A percentile compares a stretch with the other conserved stretches of the same genome.
These are phyloP conservation scores for Deladenus siricidicola DNA, from an alignment of 2,888 invertebrate genomes.

Conservation along the genomic window DNA sequence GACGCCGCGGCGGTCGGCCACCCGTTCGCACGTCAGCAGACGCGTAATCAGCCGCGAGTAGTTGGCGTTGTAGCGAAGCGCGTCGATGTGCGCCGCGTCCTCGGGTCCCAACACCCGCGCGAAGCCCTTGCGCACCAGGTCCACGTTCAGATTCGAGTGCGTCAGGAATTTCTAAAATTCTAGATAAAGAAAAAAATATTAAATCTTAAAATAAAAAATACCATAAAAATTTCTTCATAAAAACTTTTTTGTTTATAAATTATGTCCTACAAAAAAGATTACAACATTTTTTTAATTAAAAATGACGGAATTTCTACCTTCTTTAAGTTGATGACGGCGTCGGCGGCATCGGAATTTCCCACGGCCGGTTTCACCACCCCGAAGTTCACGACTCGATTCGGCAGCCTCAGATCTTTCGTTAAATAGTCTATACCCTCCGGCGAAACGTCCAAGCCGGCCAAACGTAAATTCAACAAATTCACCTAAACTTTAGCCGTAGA, in stretches of 20 bases:
- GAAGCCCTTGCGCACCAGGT: slow-evolving; percentile 50
- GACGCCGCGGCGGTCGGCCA: slow-evolving; percentile 52
- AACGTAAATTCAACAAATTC: slow-evolving; percentile 41
- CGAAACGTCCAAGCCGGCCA: slow-evolving; percentile 50
- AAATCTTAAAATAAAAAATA: slow-evolving; percentile 3
- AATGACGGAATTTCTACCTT: slow-evolving; percentile 29
- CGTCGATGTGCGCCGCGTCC: slow-evolving; percentile 40
- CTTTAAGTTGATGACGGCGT: slow-evolving; percentile 48
- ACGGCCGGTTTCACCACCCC: slow-evolving; percentile 45
- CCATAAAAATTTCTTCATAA: neutral
- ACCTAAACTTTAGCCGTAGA: slow-evolving; percentile 21
- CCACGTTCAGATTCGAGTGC: slow-evolving; percentile 49
- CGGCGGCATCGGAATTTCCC: slow-evolving; percentile 36
- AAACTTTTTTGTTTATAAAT: neutral
- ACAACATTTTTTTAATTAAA: neutral
- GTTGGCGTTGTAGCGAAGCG: slow-evolving; percentile 44
- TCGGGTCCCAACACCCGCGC: slow-evolving; percentile 48
- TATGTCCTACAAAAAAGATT: neutral
- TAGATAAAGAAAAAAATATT: neutral
- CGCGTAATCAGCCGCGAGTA: slow-evolving; percentile 50
- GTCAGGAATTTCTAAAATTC: slow-evolving; percentile 19
- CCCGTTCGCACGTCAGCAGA: slow-evolving; percentile 50
- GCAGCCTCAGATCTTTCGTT: slow-evolving; percentile 41
- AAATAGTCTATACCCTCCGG: slow-evolving; percentile 45
- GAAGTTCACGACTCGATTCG: slow-evolving; percentile 44